Evolutionary conservation across 2,113 vertebrate genomes (phyloP).

Genomic region (Dasyornis broadbenti): DNA sequence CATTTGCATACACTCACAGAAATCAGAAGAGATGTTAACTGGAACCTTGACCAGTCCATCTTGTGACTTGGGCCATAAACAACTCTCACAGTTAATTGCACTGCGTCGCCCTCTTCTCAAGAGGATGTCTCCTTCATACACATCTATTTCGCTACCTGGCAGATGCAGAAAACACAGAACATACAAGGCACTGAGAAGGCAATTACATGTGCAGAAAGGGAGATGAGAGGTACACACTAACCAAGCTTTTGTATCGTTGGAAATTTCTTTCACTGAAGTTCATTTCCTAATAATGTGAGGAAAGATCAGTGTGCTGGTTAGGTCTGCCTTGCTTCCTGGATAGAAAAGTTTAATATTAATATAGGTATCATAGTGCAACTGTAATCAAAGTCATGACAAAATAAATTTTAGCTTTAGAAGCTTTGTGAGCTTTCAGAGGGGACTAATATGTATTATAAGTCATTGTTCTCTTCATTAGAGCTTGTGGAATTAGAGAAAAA

Average conservation of each 20-base stretch:
- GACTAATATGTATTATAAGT: neutral
- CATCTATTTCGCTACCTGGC: slow-evolving; percentile 6
- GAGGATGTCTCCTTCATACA: slow-evolving; percentile 53
- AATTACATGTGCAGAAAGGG: neutral
- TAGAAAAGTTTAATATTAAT: neutral
- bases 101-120: slow-evolving; percentile 47
- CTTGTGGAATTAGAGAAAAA: neutral
- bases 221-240: neutral
- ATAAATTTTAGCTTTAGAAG: neutral
- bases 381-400: neutral
- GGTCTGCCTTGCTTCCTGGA: neutral
- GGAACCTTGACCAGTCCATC: slow-evolving; percentile 63
- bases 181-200: neutral
- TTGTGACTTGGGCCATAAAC: slow-evolving; percentile 62
- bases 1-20: slow-evolving; percentile 50
- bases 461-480: neutral
- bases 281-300: neutral
- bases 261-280: neutral
- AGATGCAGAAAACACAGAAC: neutral
- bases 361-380: neutral
- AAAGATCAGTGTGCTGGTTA: neutral
- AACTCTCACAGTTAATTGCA: slow-evolving; percentile 59
- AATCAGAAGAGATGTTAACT: slow-evolving; percentile 59
- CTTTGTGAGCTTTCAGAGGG: neutral
- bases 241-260: neutral